Evolutionary conservation across 2,797 vertebrate genomes (phyloP).

Genomic region (Arrhamphus sclerolepis): DNA sequence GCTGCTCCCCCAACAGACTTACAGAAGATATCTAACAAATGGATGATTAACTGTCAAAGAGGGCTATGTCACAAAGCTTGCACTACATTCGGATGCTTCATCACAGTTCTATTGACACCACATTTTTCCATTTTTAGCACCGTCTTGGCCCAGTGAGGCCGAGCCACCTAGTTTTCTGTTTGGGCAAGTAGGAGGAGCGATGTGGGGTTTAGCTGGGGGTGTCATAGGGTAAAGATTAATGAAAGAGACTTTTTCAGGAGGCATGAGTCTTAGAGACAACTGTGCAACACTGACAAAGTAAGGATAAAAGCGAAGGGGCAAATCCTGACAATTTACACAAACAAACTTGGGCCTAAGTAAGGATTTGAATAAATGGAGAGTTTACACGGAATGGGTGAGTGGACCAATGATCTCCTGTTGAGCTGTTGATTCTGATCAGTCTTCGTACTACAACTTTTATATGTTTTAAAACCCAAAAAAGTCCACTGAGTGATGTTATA

Average conservation of each 20-base stretch:
- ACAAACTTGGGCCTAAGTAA: neutral
- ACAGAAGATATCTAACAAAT: too few species aligned
- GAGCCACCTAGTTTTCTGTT: neutral
- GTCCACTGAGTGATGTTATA: neutral
- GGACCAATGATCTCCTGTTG: constrained; percentile 1
- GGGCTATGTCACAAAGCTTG: too few species aligned
- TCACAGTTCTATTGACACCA: neutral
- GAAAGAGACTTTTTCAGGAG: constrained; percentile 23
- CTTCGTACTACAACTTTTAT: neutral
- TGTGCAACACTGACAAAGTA: constrained; percentile 1
- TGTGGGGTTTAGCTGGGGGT: constrained; percentile 7
- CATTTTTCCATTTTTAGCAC: constrained; percentile 39
- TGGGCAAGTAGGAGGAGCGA: constrained; percentile 26
- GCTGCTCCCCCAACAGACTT: too few species aligned
- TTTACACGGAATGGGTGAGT: constrained; percentile 52
- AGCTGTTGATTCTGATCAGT: neutral
- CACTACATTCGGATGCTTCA: constrained; percentile 5
- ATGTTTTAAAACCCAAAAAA: constrained; percentile 10
- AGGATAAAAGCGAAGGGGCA: constrained; percentile 5
- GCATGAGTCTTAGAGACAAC: constrained; percentile 10
- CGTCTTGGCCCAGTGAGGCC: neutral
- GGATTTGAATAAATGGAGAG: constrained; percentile 18
- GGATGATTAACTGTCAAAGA: too few species aligned
- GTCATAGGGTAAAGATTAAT: constrained; percentile 33
- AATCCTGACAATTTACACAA: neutral